These are phyloP conservation scores for Dendrocopos noguchii DNA, from an alignment of 2,113 vertebrate species.

Conservation along the genomic window DNA sequence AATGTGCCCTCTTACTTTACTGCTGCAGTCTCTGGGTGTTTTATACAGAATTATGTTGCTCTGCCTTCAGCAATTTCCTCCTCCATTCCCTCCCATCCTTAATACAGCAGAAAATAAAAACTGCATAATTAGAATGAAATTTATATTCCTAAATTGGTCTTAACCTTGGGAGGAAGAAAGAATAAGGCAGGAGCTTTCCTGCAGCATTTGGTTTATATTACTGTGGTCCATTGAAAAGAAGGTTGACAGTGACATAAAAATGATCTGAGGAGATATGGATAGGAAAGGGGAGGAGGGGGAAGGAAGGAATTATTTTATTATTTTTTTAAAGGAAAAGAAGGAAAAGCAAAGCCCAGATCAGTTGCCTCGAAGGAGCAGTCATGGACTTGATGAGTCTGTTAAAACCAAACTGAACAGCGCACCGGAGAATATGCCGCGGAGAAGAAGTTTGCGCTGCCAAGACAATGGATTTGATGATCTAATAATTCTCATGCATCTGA, in stretches of 20 bases:
- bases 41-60: conserved; percentile 1
- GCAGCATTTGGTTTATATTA: conserved; percentile 34
- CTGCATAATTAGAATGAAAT: neutral
- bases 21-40: conserved; percentile 25
- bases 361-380: neutral
- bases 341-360: conserved; percentile 1
- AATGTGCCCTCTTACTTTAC: conserved; percentile 39
- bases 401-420: neutral
- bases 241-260: neutral
- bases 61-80: conserved; percentile 37
- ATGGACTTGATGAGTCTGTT: neutral
- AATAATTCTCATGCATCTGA: conserved; percentile 37
- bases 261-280: neutral
- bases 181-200: neutral
- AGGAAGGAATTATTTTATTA: too few species aligned
- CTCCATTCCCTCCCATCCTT: neutral
- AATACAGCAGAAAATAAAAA: neutral
- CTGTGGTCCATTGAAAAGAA: neutral
- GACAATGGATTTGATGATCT: conserved; percentile 48
- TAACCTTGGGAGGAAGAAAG: neutral
- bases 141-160: conserved; percentile 24
- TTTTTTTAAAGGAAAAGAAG: neutral
- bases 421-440: neutral
- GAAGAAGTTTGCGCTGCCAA: conserved; percentile 37
- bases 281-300: neutral